phyloP scores from a whole-genome alignment of 2,888 invertebrate genomes.

The Crioceris asparagi region DNA sequence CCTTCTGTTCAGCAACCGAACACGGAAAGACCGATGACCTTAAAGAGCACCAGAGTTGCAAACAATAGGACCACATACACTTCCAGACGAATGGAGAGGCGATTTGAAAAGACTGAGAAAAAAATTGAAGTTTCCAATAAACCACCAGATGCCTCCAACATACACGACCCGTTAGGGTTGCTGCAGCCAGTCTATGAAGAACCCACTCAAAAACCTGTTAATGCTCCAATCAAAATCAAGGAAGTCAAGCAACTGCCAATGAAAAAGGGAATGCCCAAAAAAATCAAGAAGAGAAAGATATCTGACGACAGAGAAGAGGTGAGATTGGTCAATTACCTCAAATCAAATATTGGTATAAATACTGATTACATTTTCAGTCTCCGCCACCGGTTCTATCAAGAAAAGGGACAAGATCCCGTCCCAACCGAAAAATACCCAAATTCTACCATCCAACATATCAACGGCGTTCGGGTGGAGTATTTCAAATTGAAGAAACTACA shows the following conservation, averaged over 20 bases:
- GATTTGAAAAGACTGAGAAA: constrained; percentile 9
- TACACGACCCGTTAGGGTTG: constrained; percentile 29
- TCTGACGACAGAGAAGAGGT: constrained; percentile 24
- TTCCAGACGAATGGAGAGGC: constrained; percentile 8
- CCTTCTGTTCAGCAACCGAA: too few relatives aligned
- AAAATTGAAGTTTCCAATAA: constrained; percentile 7
- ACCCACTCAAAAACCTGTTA: constrained; percentile 19
- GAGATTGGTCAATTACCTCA: constrained; percentile 5
- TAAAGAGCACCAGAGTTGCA: too few relatives aligned
- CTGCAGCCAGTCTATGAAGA: constrained; percentile 33
- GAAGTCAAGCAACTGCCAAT: constrained; percentile 14
- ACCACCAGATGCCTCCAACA: constrained; percentile 2
- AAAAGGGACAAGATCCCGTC: constrained; percentile 36
- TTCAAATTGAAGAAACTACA: constrained; percentile 16
- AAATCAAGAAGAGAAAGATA: constrained; percentile 19
- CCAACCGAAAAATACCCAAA: constrained; percentile 35
- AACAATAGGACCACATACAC: constrained; percentile 4
- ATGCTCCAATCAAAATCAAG: constrained; percentile 8
- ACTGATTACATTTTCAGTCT: constrained; percentile 24
- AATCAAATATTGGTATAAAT: not conserved
- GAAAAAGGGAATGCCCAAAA: constrained; percentile 14
- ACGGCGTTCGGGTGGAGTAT: not conserved
- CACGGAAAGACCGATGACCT: too few relatives aligned
- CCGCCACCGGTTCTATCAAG: constrained; percentile 30
- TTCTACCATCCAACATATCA: constrained; percentile 27